Conservation (phyloP, 2,888 invertebrate genomes). For the Polydesmus complanatus region DNA sequence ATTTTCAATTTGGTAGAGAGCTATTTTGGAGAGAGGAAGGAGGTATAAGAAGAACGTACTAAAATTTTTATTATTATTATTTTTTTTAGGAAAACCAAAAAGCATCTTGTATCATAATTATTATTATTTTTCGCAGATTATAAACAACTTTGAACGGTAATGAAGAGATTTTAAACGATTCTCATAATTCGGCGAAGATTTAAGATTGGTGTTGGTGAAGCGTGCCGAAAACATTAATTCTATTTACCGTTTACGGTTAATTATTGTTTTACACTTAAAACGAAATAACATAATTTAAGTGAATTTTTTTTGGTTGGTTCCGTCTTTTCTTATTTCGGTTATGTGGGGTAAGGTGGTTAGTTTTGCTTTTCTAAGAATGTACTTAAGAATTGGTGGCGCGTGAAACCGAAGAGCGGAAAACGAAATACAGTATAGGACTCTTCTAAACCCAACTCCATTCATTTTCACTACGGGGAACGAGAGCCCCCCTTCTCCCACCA, state of each 20-base stretch:
- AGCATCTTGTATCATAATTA: too few relatives aligned
- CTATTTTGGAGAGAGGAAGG: too few relatives aligned
- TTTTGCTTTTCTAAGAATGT: too few relatives aligned
- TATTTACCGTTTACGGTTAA: neutral
- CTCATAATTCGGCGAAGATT: too few relatives aligned
- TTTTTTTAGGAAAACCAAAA: too few relatives aligned
- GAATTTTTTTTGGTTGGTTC: neutral
- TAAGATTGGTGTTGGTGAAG: too few relatives aligned
- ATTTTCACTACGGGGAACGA: neutral
- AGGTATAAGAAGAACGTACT: too few relatives aligned
- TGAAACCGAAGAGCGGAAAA: neutral
- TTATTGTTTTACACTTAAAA: neutral
- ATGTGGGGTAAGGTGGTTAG: neutral
- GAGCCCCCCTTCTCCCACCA: neutral
- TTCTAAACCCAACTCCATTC: neutral
- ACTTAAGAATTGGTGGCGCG: neutral
- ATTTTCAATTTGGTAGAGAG: too few relatives aligned
- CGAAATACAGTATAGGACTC: neutral
- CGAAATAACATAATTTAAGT: neutral
- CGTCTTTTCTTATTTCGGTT: neutral
- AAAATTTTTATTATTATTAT: too few relatives aligned
- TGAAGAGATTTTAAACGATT: too few relatives aligned
- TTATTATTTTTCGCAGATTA: too few relatives aligned
- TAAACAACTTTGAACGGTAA: too few relatives aligned
- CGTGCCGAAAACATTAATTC: neutral